Conservation (phyloP, 2,888 invertebrate species). For the Exephanes ischioxanthus region DNA sequence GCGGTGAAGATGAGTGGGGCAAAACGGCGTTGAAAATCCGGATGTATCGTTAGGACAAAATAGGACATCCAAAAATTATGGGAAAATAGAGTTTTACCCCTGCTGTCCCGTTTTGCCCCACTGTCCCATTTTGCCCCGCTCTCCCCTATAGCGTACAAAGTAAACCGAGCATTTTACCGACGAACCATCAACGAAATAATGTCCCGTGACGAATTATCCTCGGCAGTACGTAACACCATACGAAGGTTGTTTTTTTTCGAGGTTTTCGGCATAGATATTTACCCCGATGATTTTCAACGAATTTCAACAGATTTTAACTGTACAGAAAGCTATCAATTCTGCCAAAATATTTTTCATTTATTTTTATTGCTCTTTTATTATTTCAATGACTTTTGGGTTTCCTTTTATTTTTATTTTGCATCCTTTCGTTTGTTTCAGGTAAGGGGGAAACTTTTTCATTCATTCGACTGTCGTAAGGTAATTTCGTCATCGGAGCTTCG, state of each 20-base stretch:
- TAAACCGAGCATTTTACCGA: not conserved
- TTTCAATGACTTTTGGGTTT: not conserved
- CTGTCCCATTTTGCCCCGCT: too few relatives aligned
- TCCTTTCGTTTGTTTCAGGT: conserved; percentile 57
- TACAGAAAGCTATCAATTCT: too few relatives aligned
- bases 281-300: not conserved
- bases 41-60: too few relatives aligned
- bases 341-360: not conserved
- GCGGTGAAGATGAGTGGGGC: too few relatives aligned
- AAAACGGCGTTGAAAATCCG: too few relatives aligned
- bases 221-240: not conserved
- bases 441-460: conserved; percentile 12
- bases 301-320: not conserved
- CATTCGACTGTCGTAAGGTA: not conserved
- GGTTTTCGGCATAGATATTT: not conserved
- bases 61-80: too few relatives aligned
- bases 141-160: not conserved
- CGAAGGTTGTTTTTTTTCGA: not conserved
- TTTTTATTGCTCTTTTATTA: not conserved
- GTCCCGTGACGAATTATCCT: not conserved
- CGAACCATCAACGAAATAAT: not conserved
- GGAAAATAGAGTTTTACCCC: too few relatives aligned
- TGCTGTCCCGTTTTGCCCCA: too few relatives aligned
- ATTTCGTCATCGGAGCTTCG: not conserved
- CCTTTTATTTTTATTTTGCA: conserved; percentile 23